These are phyloP conservation scores for Campoplex nolae DNA, from an alignment of 2,888 invertebrate genomes.

Conservation along the genomic window DNA sequence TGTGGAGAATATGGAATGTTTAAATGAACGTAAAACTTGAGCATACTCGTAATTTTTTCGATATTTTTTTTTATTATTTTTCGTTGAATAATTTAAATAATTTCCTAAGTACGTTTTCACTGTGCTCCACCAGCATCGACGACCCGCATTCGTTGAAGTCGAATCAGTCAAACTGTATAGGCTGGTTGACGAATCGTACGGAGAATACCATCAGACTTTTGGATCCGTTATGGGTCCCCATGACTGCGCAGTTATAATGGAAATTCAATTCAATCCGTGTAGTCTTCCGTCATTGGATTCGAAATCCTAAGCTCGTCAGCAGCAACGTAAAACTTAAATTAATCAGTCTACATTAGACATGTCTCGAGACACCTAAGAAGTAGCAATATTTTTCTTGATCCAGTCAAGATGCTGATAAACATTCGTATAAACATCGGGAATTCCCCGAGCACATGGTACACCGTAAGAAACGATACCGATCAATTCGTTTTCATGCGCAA, in stretches of 20 bases:
- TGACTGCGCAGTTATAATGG: background rate
- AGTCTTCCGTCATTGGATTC: background rate
- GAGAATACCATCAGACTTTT: background rate
- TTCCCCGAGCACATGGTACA: background rate
- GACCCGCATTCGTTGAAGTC: background rate
- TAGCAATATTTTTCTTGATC: background rate
- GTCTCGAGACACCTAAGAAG: background rate
- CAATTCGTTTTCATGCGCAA: slow-evolving; percentile 44
- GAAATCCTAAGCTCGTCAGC: background rate
- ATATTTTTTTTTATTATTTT: background rate
- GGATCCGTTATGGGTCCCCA: background rate
- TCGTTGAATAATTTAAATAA: background rate
- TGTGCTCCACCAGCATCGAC: background rate
- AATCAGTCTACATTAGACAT: background rate
- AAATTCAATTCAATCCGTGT: background rate
- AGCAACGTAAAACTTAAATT: background rate
- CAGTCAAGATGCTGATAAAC: background rate
- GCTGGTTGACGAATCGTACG: background rate
- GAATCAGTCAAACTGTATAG: background rate
- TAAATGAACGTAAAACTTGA: background rate
- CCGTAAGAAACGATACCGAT: slow-evolving; percentile 61
- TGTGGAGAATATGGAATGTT: background rate
- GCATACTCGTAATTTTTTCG: background rate
- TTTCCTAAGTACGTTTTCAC: background rate
- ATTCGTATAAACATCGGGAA: slow-evolving; percentile 2